These are phyloP conservation scores for Pristionchus fissidentatus DNA, from an alignment of 2,888 invertebrate genomes.

Conservation along the genomic window DNA sequence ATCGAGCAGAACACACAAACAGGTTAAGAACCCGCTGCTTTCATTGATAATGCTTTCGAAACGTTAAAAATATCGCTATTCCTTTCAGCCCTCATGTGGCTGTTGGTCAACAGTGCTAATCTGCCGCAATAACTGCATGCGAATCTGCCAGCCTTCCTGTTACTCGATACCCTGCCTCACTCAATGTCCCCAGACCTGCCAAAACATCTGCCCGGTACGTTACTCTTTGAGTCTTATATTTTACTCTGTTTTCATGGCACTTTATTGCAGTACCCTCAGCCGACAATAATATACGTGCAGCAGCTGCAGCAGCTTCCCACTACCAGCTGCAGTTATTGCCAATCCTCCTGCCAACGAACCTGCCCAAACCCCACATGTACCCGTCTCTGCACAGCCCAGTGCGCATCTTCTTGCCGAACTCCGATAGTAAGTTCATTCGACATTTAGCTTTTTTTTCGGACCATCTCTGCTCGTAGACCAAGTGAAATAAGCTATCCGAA, in stretches of 20 bases:
- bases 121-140: not conserved
- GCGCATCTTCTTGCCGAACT: not conserved
- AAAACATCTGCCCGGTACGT: not conserved
- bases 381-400: not conserved
- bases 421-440: not conserved
- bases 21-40: no score
- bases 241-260: not conserved
- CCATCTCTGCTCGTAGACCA: no score
- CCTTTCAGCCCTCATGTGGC: not conserved
- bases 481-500: no score
- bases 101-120: not conserved
- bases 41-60: no score
- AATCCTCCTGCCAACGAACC: slow-evolving; percentile 9
- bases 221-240: not conserved
- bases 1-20: not conserved
- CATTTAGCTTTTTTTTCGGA: not conserved
- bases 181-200: not conserved
- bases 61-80: no score
- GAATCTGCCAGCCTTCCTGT: not conserved
- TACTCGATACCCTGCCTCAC: not conserved
- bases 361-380: not conserved
- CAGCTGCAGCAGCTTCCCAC: not conserved
- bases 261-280: not conserved
- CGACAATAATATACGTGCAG: not conserved
- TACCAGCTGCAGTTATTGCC: not conserved